Conservation (phyloP, 2,113 vertebrate species). For the Colossoma macropomum region DNA sequence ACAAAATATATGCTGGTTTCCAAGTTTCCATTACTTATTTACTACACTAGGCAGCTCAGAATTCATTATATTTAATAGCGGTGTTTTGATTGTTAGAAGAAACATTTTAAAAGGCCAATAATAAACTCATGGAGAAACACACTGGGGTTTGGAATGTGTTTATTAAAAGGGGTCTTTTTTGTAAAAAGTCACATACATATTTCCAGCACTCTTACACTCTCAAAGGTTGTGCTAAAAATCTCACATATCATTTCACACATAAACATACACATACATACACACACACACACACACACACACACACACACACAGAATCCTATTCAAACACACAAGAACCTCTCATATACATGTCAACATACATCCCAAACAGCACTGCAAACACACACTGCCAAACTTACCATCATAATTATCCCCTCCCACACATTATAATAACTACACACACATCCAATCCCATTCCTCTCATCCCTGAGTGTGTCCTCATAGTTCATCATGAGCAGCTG, state of each 20-base stretch:
- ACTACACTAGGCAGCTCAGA: no score
- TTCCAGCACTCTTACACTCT: conserved; percentile 23
- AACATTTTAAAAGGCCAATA: no score
- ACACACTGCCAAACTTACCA: conserved; percentile 18
- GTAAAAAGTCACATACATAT: conserved; percentile 37
- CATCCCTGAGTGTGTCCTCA: conserved; percentile 69
- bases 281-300: conserved; percentile 23
- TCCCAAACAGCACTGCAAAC: conserved; percentile 4
- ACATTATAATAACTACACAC: conserved; percentile 52
- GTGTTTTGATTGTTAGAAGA: no score
- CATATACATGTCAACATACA: conserved; percentile 25
- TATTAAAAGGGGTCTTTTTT: conserved; percentile 46
- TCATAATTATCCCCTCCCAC: conserved; percentile 32
- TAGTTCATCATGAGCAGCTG: conserved; percentile 88
- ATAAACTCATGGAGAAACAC: not conserved
- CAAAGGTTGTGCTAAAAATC: conserved; percentile 8
- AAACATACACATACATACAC: not conserved
- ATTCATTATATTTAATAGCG: no score
- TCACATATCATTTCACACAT: conserved; percentile 8
- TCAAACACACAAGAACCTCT: conserved; percentile 33
- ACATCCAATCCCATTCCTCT: conserved; percentile 38
- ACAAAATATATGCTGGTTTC: no score
- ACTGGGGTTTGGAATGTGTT: conserved; percentile 53
- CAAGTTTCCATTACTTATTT: no score
- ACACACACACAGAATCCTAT: conserved; percentile 15